phyloP scores from a whole-genome alignment of 2,113 vertebrate species.

The Malurus alboscapulatus region DNA sequence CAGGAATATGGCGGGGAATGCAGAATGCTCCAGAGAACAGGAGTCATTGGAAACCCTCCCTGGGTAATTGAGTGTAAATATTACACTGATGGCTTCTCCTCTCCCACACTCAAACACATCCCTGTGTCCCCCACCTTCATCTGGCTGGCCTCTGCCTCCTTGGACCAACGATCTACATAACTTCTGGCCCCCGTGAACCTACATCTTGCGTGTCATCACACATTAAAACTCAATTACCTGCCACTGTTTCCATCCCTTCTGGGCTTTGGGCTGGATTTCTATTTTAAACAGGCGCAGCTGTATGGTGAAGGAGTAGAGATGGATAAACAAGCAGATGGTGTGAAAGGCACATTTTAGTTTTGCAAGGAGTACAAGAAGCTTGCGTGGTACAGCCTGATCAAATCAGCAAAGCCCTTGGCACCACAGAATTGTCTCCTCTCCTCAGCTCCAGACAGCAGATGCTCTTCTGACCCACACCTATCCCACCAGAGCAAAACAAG shows the following conservation, averaged over 20 bases:
- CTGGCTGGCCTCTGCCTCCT: background rate
- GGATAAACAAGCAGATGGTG: background rate
- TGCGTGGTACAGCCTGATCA: background rate
- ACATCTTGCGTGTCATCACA: background rate
- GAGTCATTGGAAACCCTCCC: background rate
- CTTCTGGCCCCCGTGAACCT: background rate
- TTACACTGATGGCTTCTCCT: background rate
- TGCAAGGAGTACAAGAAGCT: background rate
- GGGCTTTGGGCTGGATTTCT: background rate
- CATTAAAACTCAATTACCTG: background rate
- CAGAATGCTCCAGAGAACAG: background rate
- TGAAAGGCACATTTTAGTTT: background rate
- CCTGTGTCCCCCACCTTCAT: background rate
- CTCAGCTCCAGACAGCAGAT: background rate
- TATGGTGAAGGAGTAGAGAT: background rate
- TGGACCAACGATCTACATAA: background rate
- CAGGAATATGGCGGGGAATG: background rate
- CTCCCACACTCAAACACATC: background rate
- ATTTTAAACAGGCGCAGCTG: background rate
- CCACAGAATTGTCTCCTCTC: background rate
- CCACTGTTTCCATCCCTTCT: background rate
- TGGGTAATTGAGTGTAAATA: background rate
- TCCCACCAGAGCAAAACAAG: background rate
- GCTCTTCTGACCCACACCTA: background rate
- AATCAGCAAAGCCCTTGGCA: background rate